Base-by-base conservation (phyloP, 23 tunicate genomes). In the Diplosoma virens region DNA sequence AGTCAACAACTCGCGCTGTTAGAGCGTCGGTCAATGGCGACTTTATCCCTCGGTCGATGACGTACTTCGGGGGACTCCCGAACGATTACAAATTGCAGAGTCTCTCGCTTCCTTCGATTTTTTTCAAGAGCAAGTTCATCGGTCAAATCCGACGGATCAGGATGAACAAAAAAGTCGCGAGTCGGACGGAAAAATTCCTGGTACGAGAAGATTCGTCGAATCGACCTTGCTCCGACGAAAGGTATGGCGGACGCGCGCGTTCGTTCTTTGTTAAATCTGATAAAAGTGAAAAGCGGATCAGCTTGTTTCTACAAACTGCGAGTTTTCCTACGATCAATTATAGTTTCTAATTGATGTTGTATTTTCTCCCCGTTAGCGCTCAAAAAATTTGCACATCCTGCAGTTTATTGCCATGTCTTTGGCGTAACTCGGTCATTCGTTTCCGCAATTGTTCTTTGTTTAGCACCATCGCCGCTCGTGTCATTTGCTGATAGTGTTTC, bases 21-120 rank as follows among this genome's bases (percentile, higher is more conserved):
- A 46, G 14, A 0, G 96, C 74, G 11, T 20, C 18, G 3, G 78
- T 47, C 2, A 1, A 27, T 5, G 46, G 45, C 25, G 34, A 41
- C 0, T 58, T 89, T 3, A n/a, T 63, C 3, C 75, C 96, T 1
- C 29, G 18, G n/a, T 76, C 79, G 32, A 47, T 9, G 9, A 76
- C 84, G 0, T 89, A 75, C 58, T 21, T 89, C 26, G 96, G 96
- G 1, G 87, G 83, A 14, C 34, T 89, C 4, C 87, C 96, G 0
- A 32, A 33, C 25, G 63, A 34, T 17, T 75, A 47, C 55, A 59
- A 35, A 16, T 35, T 71, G 16, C 56, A 63, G 30, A 33, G 30
- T 0, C 69, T 89, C 28, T 65, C 96, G 2, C 60, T 78, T 18
- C 84, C 96, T 0, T 31, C 79, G 1, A 77, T 54, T 16, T 82